These are phyloP conservation scores for Drosophila bunnanda DNA, from an alignment of 2,888 invertebrate species.

Conservation along the genomic window DNA sequence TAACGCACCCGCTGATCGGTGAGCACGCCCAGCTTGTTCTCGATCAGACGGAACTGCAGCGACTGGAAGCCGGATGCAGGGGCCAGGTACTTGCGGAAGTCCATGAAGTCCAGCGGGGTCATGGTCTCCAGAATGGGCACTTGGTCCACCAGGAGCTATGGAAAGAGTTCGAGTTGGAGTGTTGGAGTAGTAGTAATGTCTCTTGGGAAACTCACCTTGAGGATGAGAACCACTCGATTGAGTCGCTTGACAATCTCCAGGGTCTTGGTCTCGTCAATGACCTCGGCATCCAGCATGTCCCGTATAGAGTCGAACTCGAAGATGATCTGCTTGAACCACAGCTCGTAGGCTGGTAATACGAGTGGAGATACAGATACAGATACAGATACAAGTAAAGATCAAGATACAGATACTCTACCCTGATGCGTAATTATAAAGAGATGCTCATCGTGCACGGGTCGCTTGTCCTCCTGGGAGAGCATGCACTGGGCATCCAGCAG, in stretches of 20 bases:
- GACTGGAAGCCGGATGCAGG: conserved; percentile 99
- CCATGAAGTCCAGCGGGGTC: conserved; percentile 99
- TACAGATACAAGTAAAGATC: not conserved
- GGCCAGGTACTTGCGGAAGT: conserved; percentile 95
- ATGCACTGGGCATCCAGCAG: conserved; percentile 92
- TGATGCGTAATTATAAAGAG: conserved; percentile 99
- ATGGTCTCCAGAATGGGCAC: conserved; percentile 99
- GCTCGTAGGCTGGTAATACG: conserved; percentile 92
- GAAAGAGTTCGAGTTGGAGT: rapidly evolving
- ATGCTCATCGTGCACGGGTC: conserved; percentile 97
- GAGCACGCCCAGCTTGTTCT: conserved; percentile 94
- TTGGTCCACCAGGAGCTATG: conserved; percentile 96
- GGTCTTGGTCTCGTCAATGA: conserved; percentile 95
- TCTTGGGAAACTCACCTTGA: conserved; percentile 88
- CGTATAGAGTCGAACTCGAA: conserved; percentile 98
- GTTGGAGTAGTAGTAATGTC: not conserved
- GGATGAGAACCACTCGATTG: conserved; percentile 95
- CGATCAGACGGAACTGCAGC: conserved; percentile 96
- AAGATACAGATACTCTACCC: conserved; percentile 87
- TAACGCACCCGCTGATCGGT: conserved; percentile 96
- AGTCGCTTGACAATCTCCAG: conserved; percentile 96
- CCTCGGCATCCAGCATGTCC: conserved; percentile 89
- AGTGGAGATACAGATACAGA: not conserved
- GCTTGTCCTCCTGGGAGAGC: conserved; percentile 90
- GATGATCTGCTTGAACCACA: conserved; percentile 99